Percentiles rank a stretch among this genome's conserved stretches.
Evolutionary conservation across 37 sponge, comb jelly and placozoan species (phyloP).

Genomic region (Bolinopsis microptera): DNA sequence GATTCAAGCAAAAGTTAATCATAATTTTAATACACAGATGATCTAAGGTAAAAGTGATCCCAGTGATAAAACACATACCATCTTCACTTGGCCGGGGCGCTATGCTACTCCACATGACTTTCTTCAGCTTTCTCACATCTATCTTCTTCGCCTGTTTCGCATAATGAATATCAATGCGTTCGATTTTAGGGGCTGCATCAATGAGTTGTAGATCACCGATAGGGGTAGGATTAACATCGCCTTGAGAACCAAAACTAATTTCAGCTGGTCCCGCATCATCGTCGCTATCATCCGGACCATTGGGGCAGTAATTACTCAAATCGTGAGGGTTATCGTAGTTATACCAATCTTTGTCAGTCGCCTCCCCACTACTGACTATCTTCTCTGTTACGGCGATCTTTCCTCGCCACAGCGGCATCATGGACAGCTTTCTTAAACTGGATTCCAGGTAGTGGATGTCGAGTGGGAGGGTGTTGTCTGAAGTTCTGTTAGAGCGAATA

Average conservation of each 20-base stretch:
- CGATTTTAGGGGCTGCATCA: conserved; percentile 67
- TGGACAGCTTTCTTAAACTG: not conserved
- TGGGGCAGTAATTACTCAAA: conserved; percentile 73
- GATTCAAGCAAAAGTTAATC: too few relatives aligned
- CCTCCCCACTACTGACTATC: not conserved
- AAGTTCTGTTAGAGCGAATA: not conserved
- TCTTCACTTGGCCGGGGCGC: not conserved
- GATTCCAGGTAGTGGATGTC: conserved; percentile 27
- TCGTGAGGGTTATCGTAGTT: conserved; percentile 79
- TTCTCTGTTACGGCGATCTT: not conserved
- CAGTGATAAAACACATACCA: not conserved
- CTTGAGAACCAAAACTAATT: not conserved
- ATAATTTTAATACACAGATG: too few relatives aligned
- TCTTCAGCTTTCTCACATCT: conserved; percentile 83
- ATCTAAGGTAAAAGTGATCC: too few relatives aligned
- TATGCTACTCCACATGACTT: conserved; percentile 81
- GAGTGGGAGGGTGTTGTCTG: not conserved
- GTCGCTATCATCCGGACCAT: not conserved
- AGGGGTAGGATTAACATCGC: not conserved
- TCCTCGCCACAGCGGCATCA: conserved; percentile 53
- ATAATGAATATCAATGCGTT: conserved; percentile 77
- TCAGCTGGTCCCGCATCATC: conserved; percentile 61
- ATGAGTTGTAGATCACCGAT: conserved; percentile 22
- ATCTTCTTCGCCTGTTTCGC: conserved; percentile 77
- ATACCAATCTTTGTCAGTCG: conserved; percentile 68